These are phyloP conservation scores for Hirundo rustica DNA, from an alignment of 2,797 vertebrate genomes.

Conservation along the genomic window DNA sequence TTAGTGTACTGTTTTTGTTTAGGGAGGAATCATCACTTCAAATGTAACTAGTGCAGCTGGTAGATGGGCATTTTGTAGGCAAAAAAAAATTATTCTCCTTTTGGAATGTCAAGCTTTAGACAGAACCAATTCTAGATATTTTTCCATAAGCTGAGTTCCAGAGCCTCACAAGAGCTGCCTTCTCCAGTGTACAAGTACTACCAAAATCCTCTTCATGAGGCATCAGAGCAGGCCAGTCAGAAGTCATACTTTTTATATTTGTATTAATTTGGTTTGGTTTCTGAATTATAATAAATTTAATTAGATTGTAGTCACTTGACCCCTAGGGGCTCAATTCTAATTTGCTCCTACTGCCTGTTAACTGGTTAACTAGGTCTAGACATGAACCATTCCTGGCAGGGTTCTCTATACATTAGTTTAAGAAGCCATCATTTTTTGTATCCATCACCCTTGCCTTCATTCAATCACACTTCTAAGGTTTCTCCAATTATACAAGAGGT, in stretches of 20 bases:
- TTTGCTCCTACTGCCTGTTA: conserved; percentile 60
- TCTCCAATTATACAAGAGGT: conserved; percentile 24
- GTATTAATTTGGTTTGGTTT: conserved; percentile 70
- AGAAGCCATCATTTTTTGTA: conserved; percentile 69
- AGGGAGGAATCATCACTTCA: not conserved
- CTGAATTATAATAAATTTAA: conserved; percentile 70
- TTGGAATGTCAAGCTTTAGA: not conserved
- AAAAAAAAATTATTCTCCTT: not conserved
- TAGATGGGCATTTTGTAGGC: not conserved
- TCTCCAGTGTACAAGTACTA: not conserved
- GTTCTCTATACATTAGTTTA: conserved; percentile 70
- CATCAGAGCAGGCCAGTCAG: conserved; percentile 39
- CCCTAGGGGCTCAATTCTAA: conserved; percentile 61
- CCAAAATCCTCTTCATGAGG: not conserved
- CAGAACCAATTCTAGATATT: not conserved
- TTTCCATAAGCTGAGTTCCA: not conserved
- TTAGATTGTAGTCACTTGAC: conserved; percentile 66
- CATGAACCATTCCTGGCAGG: conserved; percentile 73
- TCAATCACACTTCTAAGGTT: conserved; percentile 66
- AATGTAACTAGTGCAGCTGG: not conserved
- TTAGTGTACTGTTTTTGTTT: not conserved
- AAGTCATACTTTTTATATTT: conserved; percentile 66
- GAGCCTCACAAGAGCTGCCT: not conserved
- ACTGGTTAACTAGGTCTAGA: conserved; percentile 66
- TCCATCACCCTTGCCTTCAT: conserved; percentile 54